Conservation (phyloP, 2,797 vertebrate species). For the Taenioides sp. region DNA sequence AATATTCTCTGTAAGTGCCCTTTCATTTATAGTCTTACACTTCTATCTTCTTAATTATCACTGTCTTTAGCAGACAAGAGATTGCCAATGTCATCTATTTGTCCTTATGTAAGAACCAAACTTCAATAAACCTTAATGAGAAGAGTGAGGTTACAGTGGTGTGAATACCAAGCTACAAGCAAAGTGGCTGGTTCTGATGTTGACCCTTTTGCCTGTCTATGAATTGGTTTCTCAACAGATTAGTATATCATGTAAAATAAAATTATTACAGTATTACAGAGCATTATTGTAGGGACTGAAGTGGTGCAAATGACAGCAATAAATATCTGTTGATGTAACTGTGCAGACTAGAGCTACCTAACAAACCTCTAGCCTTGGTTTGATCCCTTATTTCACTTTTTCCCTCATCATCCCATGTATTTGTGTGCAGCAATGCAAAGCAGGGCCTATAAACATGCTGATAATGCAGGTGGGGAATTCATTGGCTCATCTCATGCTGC, state of each 20-base stretch:
- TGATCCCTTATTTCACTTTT: conserved; percentile 9
- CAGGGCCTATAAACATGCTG: conserved; percentile 30
- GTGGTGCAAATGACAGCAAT: neutral
- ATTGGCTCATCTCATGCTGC: conserved; percentile 54
- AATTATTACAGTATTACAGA: neutral
- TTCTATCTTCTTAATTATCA: neutral
- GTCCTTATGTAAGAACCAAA: neutral
- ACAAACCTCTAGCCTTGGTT: neutral
- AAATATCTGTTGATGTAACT: conserved; percentile 6
- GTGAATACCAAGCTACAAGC: conserved; percentile 5
- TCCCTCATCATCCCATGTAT: conserved; percentile 14
- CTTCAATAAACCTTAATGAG: conserved; percentile 10
- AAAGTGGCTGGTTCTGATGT: neutral
- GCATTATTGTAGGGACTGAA: neutral
- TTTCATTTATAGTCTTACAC: conserved; percentile 8
- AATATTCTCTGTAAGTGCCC: conserved; percentile 94
- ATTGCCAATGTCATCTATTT: neutral
- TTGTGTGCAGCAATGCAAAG: conserved; percentile 29
- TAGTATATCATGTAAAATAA: neutral
- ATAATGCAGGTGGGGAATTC: conserved; percentile 28
- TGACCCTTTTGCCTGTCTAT: neutral
- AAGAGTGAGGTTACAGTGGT: neutral
- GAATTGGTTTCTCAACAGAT: neutral
- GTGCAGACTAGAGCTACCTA: neutral
- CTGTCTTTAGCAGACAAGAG: neutral